Conservation (phyloP, 1,140 invertebrate genomes). For the Orius insidiosus region DNA sequence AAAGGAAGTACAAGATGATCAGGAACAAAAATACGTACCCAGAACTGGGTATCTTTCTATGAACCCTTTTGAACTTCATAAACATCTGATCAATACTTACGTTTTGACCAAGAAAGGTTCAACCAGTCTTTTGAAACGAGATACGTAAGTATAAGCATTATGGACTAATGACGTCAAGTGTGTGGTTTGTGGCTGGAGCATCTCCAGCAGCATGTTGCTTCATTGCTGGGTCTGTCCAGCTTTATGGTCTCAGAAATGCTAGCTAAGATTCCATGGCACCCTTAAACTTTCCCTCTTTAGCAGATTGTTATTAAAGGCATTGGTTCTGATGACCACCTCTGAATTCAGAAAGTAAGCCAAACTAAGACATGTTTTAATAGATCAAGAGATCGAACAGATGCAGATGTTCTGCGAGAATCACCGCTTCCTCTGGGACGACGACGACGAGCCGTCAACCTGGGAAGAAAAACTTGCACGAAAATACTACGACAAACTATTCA, state of each 20-base stretch:
- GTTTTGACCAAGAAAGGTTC: constrained; percentile 50
- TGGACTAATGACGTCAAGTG: background rate
- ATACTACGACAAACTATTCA: constrained; percentile 98
- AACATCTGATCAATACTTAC: constrained; percentile 71
- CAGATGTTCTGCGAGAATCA: constrained; percentile 77
- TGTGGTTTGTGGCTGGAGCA: no score
- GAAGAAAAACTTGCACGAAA: constrained; percentile 82
- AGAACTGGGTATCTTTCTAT: constrained; percentile 6
- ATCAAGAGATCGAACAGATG: constrained; percentile 54
- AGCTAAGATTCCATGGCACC: no score
- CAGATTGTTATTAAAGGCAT: background rate
- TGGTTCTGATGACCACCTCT: background rate
- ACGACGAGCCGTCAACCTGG: constrained; percentile 53
- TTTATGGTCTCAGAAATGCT: no score
- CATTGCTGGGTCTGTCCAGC: background rate
- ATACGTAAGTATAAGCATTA: constrained; percentile 33
- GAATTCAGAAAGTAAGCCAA: background rate
- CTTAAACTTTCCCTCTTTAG: background rate
- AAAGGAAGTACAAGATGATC: no score
- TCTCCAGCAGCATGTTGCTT: no score
- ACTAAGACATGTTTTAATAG: constrained; percentile 19
- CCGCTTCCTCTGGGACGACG: constrained; percentile 83
- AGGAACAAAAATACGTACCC: background rate
- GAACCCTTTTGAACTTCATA: constrained; percentile 61
- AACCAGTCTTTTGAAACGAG: constrained; percentile 38